A percentile compares a stretch with the other conserved stretches of the same genome.
These are phyloP conservation scores for Gnatocerus cornutus DNA, from an alignment of 2,888 invertebrate species.

Conservation along the genomic window DNA sequence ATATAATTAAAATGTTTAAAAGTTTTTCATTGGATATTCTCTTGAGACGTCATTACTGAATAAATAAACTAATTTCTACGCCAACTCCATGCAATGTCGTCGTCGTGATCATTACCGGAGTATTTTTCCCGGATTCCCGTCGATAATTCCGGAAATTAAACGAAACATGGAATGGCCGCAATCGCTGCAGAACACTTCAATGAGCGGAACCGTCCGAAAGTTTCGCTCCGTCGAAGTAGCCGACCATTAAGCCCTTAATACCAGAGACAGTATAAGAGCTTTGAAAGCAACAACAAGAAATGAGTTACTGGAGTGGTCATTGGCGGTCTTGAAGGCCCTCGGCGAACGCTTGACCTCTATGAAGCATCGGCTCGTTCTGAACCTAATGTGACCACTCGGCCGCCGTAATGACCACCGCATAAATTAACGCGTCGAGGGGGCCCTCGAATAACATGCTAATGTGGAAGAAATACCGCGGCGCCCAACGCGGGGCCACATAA, in stretches of 20 bases:
- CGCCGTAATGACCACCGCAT: constrained; percentile 5
- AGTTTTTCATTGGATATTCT: too few species aligned
- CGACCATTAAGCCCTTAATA: constrained; percentile 43
- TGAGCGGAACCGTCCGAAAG: background rate
- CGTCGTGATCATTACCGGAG: background rate
- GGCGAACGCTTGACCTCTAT: constrained; percentile 52
- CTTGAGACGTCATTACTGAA: too few species aligned
- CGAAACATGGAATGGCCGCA: constrained; percentile 5
- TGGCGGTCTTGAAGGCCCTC: constrained; percentile 43
- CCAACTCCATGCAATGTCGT: too few species aligned
- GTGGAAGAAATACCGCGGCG: too few species aligned
- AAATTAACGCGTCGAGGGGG: constrained; percentile 7
- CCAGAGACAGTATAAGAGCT: constrained; percentile 54
- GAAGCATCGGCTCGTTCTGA: constrained; percentile 16
- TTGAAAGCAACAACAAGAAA: constrained; percentile 56
- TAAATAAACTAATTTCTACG: too few species aligned
- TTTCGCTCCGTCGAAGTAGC: constrained; percentile 16
- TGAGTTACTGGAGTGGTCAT: constrained; percentile 56
- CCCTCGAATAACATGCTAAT: background rate
- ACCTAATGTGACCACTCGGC: constrained; percentile 7
- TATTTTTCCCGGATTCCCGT: background rate
- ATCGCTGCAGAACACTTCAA: background rate
- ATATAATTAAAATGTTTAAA: too few species aligned
- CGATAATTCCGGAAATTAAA: constrained; percentile 6
- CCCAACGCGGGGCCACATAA: too few species aligned